Evolutionary conservation across 2,888 invertebrate genomes (phyloP).

Genomic region (Xanthia icteritia): DNA sequence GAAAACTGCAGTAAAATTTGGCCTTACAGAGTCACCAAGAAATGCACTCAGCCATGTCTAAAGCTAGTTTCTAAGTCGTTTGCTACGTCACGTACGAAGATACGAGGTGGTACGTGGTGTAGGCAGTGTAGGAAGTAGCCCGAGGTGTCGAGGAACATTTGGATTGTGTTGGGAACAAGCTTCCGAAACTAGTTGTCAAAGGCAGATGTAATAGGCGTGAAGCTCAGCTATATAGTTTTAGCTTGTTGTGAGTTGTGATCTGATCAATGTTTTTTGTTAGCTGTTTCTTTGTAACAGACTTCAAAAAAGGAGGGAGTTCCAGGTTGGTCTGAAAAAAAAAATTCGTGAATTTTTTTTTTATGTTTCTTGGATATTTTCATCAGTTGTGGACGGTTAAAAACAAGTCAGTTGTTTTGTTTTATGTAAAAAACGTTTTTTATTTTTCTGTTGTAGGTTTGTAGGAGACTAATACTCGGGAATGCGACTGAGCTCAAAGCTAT

Average conservation of each 20-base stretch:
- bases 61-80: conserved; percentile 51
- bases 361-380: no score
- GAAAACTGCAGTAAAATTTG: conserved; percentile 1
- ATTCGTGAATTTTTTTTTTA: no score
- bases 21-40: conserved; percentile 14
- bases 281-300: not conserved
- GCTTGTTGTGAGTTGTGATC: conserved; percentile 11
- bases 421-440: no score
- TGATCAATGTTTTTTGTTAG: not conserved
- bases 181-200: conserved; percentile 48
- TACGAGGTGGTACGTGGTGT: conserved; percentile 55
- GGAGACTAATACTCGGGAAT: not conserved
- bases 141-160: conserved; percentile 48
- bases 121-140: conserved; percentile 43
- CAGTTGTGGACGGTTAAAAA: no score
- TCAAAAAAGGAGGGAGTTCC: no score
- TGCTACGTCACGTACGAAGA: conserved; percentile 57
- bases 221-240: conserved; percentile 16
- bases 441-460: not conserved
- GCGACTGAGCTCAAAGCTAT: not conserved
- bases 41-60: conserved; percentile 31
- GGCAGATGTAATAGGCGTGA: conserved; percentile 28
- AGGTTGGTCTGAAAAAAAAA: no score
- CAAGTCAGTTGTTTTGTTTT: no score
- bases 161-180: conserved; percentile 44